These are phyloP conservation scores for Oxycera nigricornis DNA, from an alignment of 2,888 invertebrate genomes.

Conservation along the genomic window DNA sequence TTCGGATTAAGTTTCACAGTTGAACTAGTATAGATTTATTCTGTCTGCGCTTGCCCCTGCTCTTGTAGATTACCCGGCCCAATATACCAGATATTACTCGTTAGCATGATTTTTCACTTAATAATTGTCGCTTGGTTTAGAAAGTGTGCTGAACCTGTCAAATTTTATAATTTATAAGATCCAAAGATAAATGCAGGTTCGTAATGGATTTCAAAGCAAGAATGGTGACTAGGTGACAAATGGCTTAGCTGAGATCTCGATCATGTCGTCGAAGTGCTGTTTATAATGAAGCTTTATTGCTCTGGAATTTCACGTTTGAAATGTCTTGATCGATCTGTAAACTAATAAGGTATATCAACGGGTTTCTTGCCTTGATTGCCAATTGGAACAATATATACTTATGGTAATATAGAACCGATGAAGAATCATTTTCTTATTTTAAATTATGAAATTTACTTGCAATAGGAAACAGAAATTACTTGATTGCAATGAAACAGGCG, in stretches of 20 bases:
- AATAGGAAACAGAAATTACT: too few relatives aligned
- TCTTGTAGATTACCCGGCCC: background rate
- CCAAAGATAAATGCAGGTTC: background rate
- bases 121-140: constrained; percentile 1
- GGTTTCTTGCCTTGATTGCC: too few relatives aligned
- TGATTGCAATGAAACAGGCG: too few relatives aligned
- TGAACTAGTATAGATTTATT: constrained; percentile 4
- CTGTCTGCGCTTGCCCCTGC: background rate
- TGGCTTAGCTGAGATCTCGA: constrained; percentile 11
- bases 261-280: background rate
- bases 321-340: too few relatives aligned
- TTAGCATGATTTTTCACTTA: constrained; percentile 24
- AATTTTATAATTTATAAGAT: background rate
- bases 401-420: too few relatives aligned
- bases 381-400: too few relatives aligned
- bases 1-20: background rate
- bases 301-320: too few relatives aligned
- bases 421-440: too few relatives aligned
- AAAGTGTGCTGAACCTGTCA: background rate
- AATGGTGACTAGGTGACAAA: constrained; percentile 13
- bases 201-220: background rate
- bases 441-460: too few relatives aligned
- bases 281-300: background rate
- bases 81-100: background rate
- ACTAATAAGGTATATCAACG: too few relatives aligned